Evolutionary conservation across 2,888 invertebrate genomes (phyloP), one percentile per base, ranked within the genome.

Genomic region (Meandrusa payeni): DNA sequence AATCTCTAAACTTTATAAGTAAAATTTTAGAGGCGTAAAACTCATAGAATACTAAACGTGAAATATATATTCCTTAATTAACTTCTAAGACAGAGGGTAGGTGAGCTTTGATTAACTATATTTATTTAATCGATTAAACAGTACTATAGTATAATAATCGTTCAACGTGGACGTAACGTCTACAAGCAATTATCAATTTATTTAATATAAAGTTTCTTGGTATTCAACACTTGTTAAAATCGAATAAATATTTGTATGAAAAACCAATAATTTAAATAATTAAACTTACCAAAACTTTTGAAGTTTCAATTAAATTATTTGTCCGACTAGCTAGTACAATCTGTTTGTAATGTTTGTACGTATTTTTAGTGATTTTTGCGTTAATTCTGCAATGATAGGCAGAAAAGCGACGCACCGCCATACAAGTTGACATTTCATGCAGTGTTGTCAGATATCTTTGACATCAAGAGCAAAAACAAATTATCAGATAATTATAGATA

Each of bases 361-460:
- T 71, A 76, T 72, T 62, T 69, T 67, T 53, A 57, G 64, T 58
- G 55, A 62, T 68, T 70, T 76, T 81, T 58, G 62, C 55, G 57
- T 61, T 74, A 80, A 74, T 70, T 67, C 74, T 70, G 72, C 71
- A 72, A 76, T 85, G 85, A 86, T 80, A 76, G 48, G 83, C 82
- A 74, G 82, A 83, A 85, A 83, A 69, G 61, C 74, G 76, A 76
- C 76, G 79, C 75, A 80, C 72, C 68, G 67, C 74, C 69, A 76
- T 69, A 57, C 58, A 71, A 71, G 65, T 69, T 83, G 85, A 81
- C 83, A 83, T 76, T 67, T 61, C 57, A 9, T 24, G 24, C 15
- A 38, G 22, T 61, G 59, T 64, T 69, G 58, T 59, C 51, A 55
- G 44, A 52, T 32, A 32, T 20, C 15, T 40, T n/a, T n/a, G n/a